These are phyloP conservation scores for Semotilus atromaculatus DNA, from an alignment of 2,797 vertebrate species.

Conservation along the genomic window DNA sequence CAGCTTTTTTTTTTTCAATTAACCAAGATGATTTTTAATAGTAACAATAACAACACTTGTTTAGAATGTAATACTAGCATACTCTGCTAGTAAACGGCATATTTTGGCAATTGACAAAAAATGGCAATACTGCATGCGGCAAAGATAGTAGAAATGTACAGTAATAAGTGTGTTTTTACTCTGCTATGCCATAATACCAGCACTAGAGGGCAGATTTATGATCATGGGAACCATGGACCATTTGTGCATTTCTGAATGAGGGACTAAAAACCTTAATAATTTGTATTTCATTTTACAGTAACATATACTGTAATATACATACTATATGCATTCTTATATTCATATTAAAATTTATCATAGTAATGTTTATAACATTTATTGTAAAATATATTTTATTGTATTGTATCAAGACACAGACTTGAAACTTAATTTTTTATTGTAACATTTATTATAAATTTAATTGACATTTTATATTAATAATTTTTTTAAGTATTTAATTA, in stretches of 20 bases:
- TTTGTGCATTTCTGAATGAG: neutral
- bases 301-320: neutral
- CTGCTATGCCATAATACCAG: neutral
- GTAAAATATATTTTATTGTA: too few species aligned
- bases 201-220: constrained; percentile 11
- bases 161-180: neutral
- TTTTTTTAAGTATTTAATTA: neutral
- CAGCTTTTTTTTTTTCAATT: neutral
- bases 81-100: neutral
- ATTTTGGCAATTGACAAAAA: neutral
- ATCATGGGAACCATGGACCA: neutral
- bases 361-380: neutral
- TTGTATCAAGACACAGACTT: neutral
- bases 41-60: neutral
- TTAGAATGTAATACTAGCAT: neutral
- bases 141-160: neutral
- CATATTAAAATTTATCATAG: neutral
- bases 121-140: neutral
- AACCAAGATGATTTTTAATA: neutral
- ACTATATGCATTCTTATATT: neutral
- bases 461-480: neutral
- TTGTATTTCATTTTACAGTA: neutral
- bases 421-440: neutral
- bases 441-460: neutral
- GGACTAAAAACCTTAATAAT: neutral